Base-by-base conservation (phyloP, 2,797 vertebrate genomes). In the Sarcophilus harrisii region DNA sequence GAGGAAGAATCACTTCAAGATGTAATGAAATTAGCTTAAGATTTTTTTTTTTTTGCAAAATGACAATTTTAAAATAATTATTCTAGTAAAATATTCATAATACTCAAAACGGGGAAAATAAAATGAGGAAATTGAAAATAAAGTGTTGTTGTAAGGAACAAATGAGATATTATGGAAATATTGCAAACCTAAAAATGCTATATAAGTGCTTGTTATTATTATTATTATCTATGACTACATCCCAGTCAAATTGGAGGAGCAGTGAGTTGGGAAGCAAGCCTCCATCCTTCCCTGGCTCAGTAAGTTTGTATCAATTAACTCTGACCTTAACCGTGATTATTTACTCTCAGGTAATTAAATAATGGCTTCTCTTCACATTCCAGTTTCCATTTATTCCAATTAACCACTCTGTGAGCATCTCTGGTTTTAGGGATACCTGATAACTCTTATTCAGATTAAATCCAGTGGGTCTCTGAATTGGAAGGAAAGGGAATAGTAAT, bases 81-180 rank as follows among this genome's bases (percentile, higher is more conserved):
- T 90, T 95, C 55, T 97, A 94, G 95, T 92, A 93, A 95, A 97
- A 92, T 94, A 95, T 96, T 93, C 49, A 49, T 49, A 49, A 49
- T 49, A 92, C 95, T 97, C 93, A 95, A 97, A 73, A 92, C 59
- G 24, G 96, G 95, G 97, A 97, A 97, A 97, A 96, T 38, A 21
- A 97, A 96, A 32, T 55, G 73, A 92, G 92, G 73, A 96, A 97
- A 96, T 30, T n/a, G 59, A 96, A 96, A 96, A 92, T 59, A 94
- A 89, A 93, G 66, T 94, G 0, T 95, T 81, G 81, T 96, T 97
- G 73, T 62, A 93, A 94, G 38, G 92, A 81, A 27, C 38, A 45
- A 4, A 81, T 81, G 38, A 45, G 38, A 38, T 38, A 81, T 38
- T 81, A 94, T 57, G 54, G 94, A 58, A 96, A 94, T 30, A 91